Evolutionary conservation across 2,797 vertebrate genomes (phyloP), one percentile per base, ranked within the genome.

Genomic region (Leuciscus waleckii): DNA sequence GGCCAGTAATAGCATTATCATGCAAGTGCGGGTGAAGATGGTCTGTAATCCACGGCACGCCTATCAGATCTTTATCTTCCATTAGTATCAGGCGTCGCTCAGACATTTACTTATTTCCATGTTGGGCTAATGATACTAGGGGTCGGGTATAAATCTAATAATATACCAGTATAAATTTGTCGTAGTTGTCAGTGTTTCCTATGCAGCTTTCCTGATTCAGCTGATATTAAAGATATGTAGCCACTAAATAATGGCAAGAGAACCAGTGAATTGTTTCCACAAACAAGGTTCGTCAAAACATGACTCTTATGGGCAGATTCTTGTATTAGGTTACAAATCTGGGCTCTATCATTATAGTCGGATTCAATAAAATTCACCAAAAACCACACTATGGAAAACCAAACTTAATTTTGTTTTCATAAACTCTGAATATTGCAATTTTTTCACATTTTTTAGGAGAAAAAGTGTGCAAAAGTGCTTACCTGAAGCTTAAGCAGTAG

Each of bases 1-100:
- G 65, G 68, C 73, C 74, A 51, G 74, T 82, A 83, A 79, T 63
- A 63, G 65, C 54, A 76, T 78, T 77, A 74, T 77, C 32, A 49
- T 70, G 51, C 39, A 61, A 61, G 80, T 39, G 63, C 4, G 37
- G 73, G 79, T 56, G 65, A 76, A 76, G 51, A 54, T 41, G 56
- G 80, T 63, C 73, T 70, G 46, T 70, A 86, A 77, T 73, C 67
- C 54, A 58, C 0, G n/a, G 76, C 76, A 79, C 17, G 13, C 67
- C 46, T 10, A 51, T 86, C 32, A 73, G 32, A 82, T 39, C 43
- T 39, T 82, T 54, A 67, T 51, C 41, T 37, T 32, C 16, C 4
- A 17, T 63, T 76, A 32, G 77, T 49, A 58, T 82, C 80, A 82
- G 79, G 29, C 43, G 11, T 79, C 6, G 17, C 43, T 68, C 8